phyloP scores from a whole-genome alignment of 2,888 invertebrate genomes.

The Punctoribates punctum region DNA sequence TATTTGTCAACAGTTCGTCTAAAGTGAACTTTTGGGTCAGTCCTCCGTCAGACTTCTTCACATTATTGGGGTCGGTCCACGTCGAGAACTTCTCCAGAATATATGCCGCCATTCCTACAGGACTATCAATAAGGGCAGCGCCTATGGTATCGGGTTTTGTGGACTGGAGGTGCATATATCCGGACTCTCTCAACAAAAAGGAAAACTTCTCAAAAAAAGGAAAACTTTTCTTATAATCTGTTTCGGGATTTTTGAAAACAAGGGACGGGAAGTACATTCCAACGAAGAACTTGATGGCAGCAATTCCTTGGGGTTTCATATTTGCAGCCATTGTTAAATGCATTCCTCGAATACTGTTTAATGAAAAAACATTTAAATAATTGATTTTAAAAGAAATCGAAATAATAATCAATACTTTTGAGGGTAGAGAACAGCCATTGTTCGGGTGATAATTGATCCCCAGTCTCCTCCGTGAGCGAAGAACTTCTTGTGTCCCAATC shows the following conservation, averaged over 20 bases:
- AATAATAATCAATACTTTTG: slow-evolving; percentile 56
- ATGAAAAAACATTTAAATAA: background rate
- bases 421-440: slow-evolving; percentile 65
- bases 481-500: slow-evolving; percentile 65
- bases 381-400: too few species aligned
- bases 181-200: slow-evolving; percentile 54
- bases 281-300: background rate
- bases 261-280: slow-evolving; percentile 28
- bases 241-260: slow-evolving; percentile 4
- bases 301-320: background rate
- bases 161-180: slow-evolving; percentile 70
- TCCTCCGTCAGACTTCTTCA: slow-evolving; percentile 63
- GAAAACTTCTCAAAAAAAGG: slow-evolving; percentile 50
- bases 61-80: slow-evolving; percentile 63
- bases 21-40: slow-evolving; percentile 63
- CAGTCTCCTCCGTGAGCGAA: slow-evolving; percentile 77
- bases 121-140: slow-evolving; percentile 67
- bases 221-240: slow-evolving; percentile 47
- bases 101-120: slow-evolving; percentile 80
- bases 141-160: slow-evolving; percentile 84
- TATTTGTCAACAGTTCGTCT: slow-evolving; percentile 69
- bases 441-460: slow-evolving; percentile 65
- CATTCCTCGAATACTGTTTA: slow-evolving; percentile 4
- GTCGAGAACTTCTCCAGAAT: slow-evolving; percentile 82
- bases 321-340: slow-evolving; percentile 20